phyloP scores from a whole-genome alignment of 2,797 vertebrate species.

The Squalus acanthias region DNA sequence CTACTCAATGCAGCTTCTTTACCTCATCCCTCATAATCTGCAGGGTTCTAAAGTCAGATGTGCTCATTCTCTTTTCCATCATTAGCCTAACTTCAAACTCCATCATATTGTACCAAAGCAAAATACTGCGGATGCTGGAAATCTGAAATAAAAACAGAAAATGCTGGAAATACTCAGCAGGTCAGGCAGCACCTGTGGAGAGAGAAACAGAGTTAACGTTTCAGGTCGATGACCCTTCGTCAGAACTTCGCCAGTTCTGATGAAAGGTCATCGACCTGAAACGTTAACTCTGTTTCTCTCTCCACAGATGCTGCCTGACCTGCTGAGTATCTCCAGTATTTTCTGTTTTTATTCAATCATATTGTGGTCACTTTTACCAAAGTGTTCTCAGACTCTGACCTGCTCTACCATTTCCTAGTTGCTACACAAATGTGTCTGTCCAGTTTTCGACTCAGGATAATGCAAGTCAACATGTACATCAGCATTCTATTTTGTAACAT shows the following conservation, averaged over 20 bases:
- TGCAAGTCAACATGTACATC: not conserved
- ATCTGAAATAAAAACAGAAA: too few relatives aligned
- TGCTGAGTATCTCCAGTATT: too few relatives aligned
- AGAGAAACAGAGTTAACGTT: too few relatives aligned
- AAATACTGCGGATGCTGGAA: too few relatives aligned
- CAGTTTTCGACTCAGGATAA: not conserved
- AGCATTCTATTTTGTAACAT: not conserved
- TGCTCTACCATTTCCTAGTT: not conserved
- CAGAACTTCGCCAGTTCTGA: too few relatives aligned
- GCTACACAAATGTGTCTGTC: not conserved
- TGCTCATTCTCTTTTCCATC: not conserved
- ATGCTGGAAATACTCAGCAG: too few relatives aligned
- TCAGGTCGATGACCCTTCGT: too few relatives aligned
- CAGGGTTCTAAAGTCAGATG: not conserved
- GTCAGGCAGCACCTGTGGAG: too few relatives aligned
- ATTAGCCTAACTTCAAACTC: not conserved
- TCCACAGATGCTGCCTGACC: too few relatives aligned
- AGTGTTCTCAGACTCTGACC: not conserved
- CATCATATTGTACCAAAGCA: not conserved
- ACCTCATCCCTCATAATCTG: not conserved
- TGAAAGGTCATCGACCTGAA: too few relatives aligned
- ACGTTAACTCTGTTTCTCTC: too few relatives aligned
- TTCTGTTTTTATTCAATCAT: not conserved
- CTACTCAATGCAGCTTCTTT: not conserved
- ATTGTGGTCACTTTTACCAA: not conserved